Evolutionary conservation across 2,888 invertebrate genomes (phyloP), one percentile per base, ranked within the genome.

Genomic region (Agrotis clavis): DNA sequence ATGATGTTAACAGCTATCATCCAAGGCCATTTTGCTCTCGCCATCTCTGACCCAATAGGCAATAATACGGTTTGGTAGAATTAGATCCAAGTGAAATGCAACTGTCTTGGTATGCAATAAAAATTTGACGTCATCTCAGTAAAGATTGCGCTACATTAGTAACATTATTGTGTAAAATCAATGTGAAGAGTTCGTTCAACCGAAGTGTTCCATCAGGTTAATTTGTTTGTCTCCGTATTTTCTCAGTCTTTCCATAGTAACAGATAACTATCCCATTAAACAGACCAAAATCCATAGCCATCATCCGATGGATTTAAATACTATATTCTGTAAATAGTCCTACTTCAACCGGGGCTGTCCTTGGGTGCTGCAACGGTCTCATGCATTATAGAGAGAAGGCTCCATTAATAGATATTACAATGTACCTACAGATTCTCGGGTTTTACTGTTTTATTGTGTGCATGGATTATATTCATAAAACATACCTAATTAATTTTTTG

Each of bases 1-100:
- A 62, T 67, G 47, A 61, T 53, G 53, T 53, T 19, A 51, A 62
- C 54, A 51, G 54, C 71, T 61, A 47, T 16, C 50, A 61, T 59
- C 50, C 67, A 80, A 67, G 81, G 81, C 18, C 63, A 48, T 64
- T 56, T 54, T 64, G 35, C 48, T 67, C n/a, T 68, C 48, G 53
- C 25, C 56, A 45, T 62, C 62, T 45, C 21, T 79, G 73, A 73
- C 18, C 66, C 67, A 73, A 79, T 50, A 45, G 30, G 25, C 41
- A 41, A 60, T 45, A 45, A 25, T 65, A 54, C 30, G 14, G 59
- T 53, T 21, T 21, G 14, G 41, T 63, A 19, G 18, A 53, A 5
- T 67, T n/a, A 5, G 3, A 45, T 59, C 5, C 19, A 41, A 72
- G 47, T 25, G 41, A 53, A 71, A 14, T 47, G 19, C n/a, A 53